phyloP scores from a whole-genome alignment of 2,888 invertebrate genomes.

The Ephialtes manifestator region DNA sequence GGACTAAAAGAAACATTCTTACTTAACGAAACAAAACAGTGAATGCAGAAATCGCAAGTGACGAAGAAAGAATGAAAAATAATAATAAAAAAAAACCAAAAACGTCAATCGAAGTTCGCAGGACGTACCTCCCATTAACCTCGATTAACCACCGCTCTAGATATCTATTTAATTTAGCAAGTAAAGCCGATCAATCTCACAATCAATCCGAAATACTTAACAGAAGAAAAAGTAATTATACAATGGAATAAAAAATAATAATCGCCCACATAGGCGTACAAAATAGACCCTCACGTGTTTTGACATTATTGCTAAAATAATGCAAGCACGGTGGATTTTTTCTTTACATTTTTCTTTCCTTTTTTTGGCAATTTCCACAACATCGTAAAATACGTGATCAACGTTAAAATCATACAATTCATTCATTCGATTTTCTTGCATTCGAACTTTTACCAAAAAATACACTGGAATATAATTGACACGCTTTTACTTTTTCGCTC shows the following conservation, averaged over 20 bases:
- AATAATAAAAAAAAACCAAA: constrained; percentile 33
- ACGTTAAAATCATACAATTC: constrained; percentile 30
- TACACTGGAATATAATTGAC: constrained; percentile 55
- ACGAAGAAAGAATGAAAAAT: constrained; percentile 25
- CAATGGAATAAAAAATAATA: constrained; percentile 29
- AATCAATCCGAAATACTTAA: constrained; percentile 28
- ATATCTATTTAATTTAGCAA: constrained; percentile 23
- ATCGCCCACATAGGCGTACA: constrained; percentile 82
- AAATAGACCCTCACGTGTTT: constrained; percentile 76
- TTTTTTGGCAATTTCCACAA: constrained; percentile 68
- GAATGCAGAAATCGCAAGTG: constrained; percentile 26
- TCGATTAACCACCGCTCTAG: constrained; percentile 33
- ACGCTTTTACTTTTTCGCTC: constrained; percentile 26
- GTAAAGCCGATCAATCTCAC: constrained; percentile 29
- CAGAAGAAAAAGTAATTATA: constrained; percentile 15
- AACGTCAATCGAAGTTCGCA: constrained; percentile 46
- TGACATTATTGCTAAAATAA: constrained; percentile 74
- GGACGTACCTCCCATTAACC: constrained; percentile 78
- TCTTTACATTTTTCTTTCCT: constrained; percentile 23
- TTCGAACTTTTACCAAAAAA: constrained; percentile 39
- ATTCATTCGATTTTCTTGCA: constrained; percentile 38
- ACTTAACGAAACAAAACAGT: constrained; percentile 49
- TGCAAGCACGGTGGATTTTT: constrained; percentile 77
- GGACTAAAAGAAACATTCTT: constrained; percentile 56
- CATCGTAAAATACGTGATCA: constrained; percentile 38